These are phyloP conservation scores for Lampris megalopsis DNA, from an alignment of 2,113 vertebrate genomes.

Conservation along the genomic window DNA sequence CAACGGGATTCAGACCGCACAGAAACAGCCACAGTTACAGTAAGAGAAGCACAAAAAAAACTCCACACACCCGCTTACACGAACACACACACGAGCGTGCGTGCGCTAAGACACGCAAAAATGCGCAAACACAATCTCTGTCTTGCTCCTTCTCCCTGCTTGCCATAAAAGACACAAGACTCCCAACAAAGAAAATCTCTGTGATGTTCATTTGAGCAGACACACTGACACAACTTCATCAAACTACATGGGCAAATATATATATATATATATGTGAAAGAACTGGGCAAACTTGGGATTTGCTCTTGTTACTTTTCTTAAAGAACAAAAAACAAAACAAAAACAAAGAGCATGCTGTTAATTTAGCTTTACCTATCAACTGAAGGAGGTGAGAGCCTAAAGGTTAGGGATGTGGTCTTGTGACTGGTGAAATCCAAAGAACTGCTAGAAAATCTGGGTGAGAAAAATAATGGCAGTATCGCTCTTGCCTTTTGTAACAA, in stretches of 20 bases:
- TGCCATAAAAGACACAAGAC: slow-evolving; percentile 17
- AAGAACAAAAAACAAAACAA: not conserved
- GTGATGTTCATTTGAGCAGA: slow-evolving; percentile 10
- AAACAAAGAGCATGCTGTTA: not conserved
- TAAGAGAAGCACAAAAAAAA: no score
- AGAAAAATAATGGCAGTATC: no score
- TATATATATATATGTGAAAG: not conserved
- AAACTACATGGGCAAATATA: no score
- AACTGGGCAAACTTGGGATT: not conserved
- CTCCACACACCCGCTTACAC: slow-evolving; percentile 15
- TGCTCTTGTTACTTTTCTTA: no score
- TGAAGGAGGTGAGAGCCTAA: not conserved
- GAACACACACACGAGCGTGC: not conserved
- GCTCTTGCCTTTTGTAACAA: no score
- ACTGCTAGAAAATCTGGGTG: no score
- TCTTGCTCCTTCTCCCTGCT: not conserved
- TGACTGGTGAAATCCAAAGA: no score
- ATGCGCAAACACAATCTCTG: no score
- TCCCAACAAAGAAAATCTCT: slow-evolving; percentile 9
- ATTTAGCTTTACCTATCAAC: not conserved
- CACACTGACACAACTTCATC: no score
- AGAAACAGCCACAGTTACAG: slow-evolving; percentile 11
- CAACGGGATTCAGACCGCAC: slow-evolving; percentile 38
- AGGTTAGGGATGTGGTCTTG: no score
- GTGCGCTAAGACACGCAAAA: not conserved